Conservation (phyloP, 2,797 vertebrate genomes). For the Furcifer pardalis region DNA sequence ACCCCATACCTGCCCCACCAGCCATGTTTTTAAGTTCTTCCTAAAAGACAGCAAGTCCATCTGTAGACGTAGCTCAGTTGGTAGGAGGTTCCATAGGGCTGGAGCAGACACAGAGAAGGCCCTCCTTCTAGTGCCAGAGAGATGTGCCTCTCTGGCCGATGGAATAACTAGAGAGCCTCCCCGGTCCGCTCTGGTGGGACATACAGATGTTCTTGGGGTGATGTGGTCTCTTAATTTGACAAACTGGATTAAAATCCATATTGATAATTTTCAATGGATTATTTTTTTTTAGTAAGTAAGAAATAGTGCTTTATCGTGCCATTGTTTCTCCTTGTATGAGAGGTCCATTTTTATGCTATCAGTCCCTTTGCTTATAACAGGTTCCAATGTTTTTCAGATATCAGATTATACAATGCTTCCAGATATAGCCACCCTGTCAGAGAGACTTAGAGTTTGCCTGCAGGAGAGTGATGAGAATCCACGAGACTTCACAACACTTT, state of each 20-base stretch:
- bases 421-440: conserved; percentile 86
- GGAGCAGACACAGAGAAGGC: too few species aligned
- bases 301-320: background rate
- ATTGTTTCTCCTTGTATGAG: background rate
- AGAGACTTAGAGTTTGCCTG: conserved; percentile 88
- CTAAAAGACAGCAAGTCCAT: too few species aligned
- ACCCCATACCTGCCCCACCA: too few species aligned
- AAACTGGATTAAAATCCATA: background rate
- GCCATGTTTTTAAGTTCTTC: too few species aligned
- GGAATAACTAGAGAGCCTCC: too few species aligned
- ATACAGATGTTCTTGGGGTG: too few species aligned
- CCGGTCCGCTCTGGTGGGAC: too few species aligned
- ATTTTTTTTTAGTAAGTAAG: background rate
- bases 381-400: conserved; percentile 78
- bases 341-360: background rate
- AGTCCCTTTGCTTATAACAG: background rate
- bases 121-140: too few species aligned
- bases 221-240: too few species aligned
- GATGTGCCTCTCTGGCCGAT: too few species aligned
- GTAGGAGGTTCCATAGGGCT: too few species aligned
- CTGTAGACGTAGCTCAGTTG: too few species aligned
- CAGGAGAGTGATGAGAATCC: conserved; percentile 96
- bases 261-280: background rate
- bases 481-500: conserved; percentile 92
- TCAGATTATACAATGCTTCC: conserved; percentile 95